Conservation (phyloP, 2,888 invertebrate species). For the Drosophila silvestris region DNA sequence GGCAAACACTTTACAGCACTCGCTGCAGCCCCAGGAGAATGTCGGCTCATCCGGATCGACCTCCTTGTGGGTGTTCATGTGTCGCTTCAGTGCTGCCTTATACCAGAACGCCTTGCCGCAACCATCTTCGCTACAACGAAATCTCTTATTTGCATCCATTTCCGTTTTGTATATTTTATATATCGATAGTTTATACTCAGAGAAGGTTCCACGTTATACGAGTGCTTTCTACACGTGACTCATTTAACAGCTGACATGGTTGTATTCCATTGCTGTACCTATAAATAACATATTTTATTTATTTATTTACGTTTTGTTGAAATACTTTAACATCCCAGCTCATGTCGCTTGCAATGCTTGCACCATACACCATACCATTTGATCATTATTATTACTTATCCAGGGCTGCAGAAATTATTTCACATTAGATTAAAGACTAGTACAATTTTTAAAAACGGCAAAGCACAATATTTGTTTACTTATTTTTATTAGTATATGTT, state of each 20-base stretch:
- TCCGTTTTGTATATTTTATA: background rate
- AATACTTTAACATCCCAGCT: background rate
- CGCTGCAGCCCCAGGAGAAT: constrained; percentile 30
- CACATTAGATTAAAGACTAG: background rate
- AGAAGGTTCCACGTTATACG: no score
- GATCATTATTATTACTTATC: background rate
- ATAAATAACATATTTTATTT: background rate
- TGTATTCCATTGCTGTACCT: background rate
- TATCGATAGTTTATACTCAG: background rate
- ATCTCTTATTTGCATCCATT: constrained; percentile 50
- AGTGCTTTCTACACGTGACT: background rate
- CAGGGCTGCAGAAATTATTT: background rate
- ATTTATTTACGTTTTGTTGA: background rate
- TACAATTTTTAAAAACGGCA: background rate
- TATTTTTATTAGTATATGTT: background rate
- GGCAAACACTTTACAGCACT: constrained; percentile 38
- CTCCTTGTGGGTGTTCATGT: constrained; percentile 26
- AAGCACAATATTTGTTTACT: background rate
- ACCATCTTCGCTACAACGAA: constrained; percentile 22
- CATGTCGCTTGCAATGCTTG: background rate
- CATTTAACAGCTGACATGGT: background rate
- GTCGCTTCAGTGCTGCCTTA: constrained; percentile 43
- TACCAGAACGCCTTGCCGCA: constrained; percentile 57
- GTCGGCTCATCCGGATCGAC: constrained; percentile 25
- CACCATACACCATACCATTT: background rate